Evolutionary conservation across 2,888 invertebrate species (phyloP), one percentile per base, ranked within the genome.

Genomic region (Onthophagus sagittarius): DNA sequence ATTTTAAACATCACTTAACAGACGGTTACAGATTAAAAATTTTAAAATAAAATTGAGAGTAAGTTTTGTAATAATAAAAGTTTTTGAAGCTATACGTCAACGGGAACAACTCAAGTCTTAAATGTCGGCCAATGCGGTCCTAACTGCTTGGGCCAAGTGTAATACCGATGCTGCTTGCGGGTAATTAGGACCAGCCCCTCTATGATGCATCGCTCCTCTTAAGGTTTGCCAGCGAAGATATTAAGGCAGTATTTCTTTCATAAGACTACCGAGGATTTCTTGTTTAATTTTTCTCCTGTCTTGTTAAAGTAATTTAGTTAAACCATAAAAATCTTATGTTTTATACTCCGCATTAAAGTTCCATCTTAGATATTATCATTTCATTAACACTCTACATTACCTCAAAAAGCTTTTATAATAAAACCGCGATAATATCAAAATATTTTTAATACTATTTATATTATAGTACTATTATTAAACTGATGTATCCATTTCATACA

Each of bases 181-280:
- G 67, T 32, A 67, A 67, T 67, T 67, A 67, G 23, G 67, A n/a
- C 23, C n/a, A 31, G 32, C 15, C 67, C n/a, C 31, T 23, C 67
- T 81, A 82, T 80, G 82, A 83, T 79, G 81, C 81, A 67, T 67
- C 23, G 31, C 67, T n/a, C 9, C 67, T 15, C 11, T 53, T 53
- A 53, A 53, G 39, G 39, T 67, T 23, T 23, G n/a, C 67, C 23
- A 76, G 78, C 77, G 80, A 79, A 81, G 82, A 82, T 81, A 82
- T 82, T 82, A 81, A 80, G 78, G 81, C 79, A 76, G 80, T 81
- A 81, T 81, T 81, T 80, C 74, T 79, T 82, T 77, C 74, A 77
- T 79, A 80, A 81, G 79, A 79, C 80, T 76, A 71, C 76, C 74
- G 80, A 81, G 82, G 82, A 82, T 82, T 82, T 82, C 81, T 81